phyloP scores from a whole-genome alignment of 2,797 vertebrate genomes.

The Buphagus erythrorhynchus region DNA sequence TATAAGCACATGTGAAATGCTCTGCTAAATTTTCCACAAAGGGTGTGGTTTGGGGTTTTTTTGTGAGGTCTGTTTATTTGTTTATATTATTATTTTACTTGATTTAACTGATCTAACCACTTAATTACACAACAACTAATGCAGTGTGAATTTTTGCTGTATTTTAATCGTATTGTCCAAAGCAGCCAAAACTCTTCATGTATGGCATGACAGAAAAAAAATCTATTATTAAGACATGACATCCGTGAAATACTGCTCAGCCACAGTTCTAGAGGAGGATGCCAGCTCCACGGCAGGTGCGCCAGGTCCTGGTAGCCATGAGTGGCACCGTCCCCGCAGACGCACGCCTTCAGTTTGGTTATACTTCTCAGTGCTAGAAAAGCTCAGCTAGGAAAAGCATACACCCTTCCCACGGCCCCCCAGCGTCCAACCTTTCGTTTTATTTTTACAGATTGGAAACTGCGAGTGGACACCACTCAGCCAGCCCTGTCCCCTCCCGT shows the following conservation, averaged over 20 bases:
- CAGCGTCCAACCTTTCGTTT: fast-evolving
- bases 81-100: background rate
- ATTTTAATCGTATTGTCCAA: background rate
- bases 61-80: background rate
- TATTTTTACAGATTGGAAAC: fast-evolving
- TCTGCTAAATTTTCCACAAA: background rate
- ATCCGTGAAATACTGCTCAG: background rate
- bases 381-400: fast-evolving
- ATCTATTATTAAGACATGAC: background rate
- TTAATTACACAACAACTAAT: background rate
- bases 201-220: background rate
- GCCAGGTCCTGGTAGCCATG: fast-evolving
- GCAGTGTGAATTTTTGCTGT: background rate
- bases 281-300: background rate
- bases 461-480: fast-evolving
- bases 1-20: background rate
- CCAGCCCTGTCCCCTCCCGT: background rate
- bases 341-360: fast-evolving
- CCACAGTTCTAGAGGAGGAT: background rate
- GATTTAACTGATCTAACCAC: background rate
- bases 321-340: background rate
- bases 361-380: background rate
- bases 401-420: too few species aligned
- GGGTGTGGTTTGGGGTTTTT: fast-evolving
- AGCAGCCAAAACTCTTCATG: background rate